Evolutionary conservation across 2,113 vertebrate genomes (phyloP), one percentile per base, ranked within the genome.

Genomic region (Miniopterus natalensis): DNA sequence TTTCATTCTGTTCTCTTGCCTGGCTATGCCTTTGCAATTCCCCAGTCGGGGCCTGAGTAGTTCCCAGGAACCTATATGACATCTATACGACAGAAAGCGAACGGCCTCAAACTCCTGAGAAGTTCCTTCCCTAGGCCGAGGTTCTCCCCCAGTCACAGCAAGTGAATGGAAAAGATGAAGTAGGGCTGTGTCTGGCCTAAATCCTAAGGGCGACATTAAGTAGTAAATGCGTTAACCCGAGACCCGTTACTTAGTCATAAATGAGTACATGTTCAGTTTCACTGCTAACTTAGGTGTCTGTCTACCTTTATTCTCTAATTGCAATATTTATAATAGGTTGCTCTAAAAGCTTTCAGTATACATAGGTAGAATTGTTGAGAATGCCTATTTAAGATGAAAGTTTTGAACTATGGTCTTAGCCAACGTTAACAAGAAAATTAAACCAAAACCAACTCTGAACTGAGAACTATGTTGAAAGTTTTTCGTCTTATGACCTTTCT

Each of bases 361-460:
- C 42, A 36, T 21, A 73, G 29, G 36, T 65, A 18, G 59, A 70
- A 91, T 68, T 90, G 40, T 68, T 53, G 80, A 31, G 25, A 90
- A 45, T 51, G 15, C 47, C 18, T 45, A 53, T 59, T 45, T 91
- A 78, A 68, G 25, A 53, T 55, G 18, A 53, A 85, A 85, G 27
- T 92, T 85, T 85, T 93, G n/a, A 94, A 71, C 21, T 36, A 77
- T n/a, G 23, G 53, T 71, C 23, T 77, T 86, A 94, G 40, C 79
- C n/a, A 92, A 80, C 20, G 21, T 84, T 84, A 88, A 88, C 70
- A n/a, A 59, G 57, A 84, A 88, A 77, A 61, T 71, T 73, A 94
- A 89, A 40, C 1, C 53, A 49, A 79, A 94, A 92, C 66, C 29
- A 78, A 83, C 21, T 59, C n/a, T 95, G 83, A 95, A 29, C 20